Percentiles rank a stretch among this genome's conserved stretches.
These are phyloP conservation scores for Caenorhabditis panamensis DNA, from an alignment of 2,888 invertebrate species.

Conservation along the genomic window DNA sequence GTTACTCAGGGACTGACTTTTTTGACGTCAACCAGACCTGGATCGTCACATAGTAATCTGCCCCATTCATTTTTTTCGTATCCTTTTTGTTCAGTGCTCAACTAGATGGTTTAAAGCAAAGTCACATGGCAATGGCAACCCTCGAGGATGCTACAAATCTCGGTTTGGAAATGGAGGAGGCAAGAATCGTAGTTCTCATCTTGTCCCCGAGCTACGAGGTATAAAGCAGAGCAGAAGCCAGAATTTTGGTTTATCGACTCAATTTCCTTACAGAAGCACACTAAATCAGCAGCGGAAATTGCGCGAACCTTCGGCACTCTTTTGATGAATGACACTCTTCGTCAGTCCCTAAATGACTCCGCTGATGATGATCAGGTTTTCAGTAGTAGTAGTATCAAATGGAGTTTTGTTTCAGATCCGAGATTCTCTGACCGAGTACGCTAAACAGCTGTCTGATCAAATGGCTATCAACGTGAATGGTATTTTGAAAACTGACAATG, in stretches of 20 bases:
- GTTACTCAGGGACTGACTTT: constrained; percentile 61
- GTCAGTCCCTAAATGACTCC: constrained; percentile 79
- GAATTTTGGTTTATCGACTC: background rate
- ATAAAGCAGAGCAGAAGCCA: background rate
- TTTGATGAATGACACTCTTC: constrained; percentile 82
- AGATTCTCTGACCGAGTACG: constrained; percentile 48
- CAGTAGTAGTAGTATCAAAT: too few relatives aligned
- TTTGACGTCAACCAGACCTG: constrained; percentile 70
- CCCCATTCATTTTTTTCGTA: background rate
- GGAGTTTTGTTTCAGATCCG: constrained; percentile 25
- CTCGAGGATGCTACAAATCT: constrained; percentile 73
- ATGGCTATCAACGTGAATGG: constrained; percentile 41
- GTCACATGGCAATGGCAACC: constrained; percentile 72
- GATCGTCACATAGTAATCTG: constrained; percentile 68
- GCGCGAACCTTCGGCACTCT: constrained; percentile 83
- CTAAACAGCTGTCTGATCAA: constrained; percentile 43
- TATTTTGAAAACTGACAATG: constrained; percentile 8
- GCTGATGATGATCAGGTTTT: constrained; percentile 78
- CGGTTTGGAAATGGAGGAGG: constrained; percentile 72
- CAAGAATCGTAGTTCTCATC: constrained; percentile 68
- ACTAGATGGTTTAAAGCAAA: constrained; percentile 65
- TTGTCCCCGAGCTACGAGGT: constrained; percentile 67
- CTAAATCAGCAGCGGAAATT: constrained; percentile 83
- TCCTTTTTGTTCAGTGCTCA: constrained; percentile 71
- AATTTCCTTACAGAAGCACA: constrained; percentile 82